Conservation (phyloP, 1,140 invertebrate species). For the Diabrotica undecimpunctata region DNA sequence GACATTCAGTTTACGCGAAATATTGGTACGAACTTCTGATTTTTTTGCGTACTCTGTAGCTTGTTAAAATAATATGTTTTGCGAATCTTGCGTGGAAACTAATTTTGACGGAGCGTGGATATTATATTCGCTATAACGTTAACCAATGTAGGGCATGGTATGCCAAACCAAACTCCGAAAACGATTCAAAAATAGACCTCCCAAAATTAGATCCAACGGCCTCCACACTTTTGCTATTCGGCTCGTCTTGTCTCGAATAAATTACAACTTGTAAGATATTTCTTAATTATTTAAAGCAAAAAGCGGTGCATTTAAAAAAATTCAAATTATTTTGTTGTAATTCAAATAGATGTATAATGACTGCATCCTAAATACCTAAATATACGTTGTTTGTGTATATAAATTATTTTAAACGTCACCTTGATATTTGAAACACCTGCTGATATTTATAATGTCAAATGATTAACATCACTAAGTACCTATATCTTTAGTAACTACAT, state of each 20-base stretch:
- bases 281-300: no score
- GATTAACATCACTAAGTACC: no score
- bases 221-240: slow-evolving; percentile 5
- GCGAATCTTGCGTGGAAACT: not conserved
- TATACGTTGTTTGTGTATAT: no score
- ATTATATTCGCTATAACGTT: slow-evolving; percentile 16
- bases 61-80: no score
- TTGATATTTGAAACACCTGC: no score
- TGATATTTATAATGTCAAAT: no score
- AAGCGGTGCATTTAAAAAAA: no score
- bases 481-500: no score
- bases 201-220: slow-evolving; percentile 23
- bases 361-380: no score
- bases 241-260: not conserved
- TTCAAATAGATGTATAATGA: no score
- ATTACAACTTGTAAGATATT: not conserved
- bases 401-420: no score
- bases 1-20: not conserved
- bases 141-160: slow-evolving; percentile 21
- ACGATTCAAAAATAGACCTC: slow-evolving; percentile 15
- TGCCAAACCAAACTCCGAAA: slow-evolving; percentile 13
- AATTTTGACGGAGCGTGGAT: slow-evolving; percentile 6
- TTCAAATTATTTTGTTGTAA: no score
- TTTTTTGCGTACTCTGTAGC: not conserved
- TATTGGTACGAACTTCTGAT: not conserved